Base-by-base conservation (phyloP, 1,140 invertebrate genomes). In the Nephotettix cincticeps region DNA sequence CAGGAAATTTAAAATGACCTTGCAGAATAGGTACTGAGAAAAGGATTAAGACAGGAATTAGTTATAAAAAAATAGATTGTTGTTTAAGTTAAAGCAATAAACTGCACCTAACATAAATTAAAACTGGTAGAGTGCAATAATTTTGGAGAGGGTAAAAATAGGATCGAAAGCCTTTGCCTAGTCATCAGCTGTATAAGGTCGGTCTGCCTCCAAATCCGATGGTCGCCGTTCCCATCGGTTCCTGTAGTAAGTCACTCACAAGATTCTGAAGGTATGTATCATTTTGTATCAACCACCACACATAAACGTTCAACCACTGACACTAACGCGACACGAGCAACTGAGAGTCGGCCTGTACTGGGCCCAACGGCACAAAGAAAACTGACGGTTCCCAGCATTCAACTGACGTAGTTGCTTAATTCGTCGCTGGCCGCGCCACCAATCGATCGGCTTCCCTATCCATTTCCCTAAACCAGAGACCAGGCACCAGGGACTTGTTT, bases 301-400 rank as follows among this genome's bases (percentile, higher is more conserved):
- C 64, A 67, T 23, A 25, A 65, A 65, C 63, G 63, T 65, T 65
- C 63, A 36, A 61, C 21, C 63, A 65, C 63, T 65, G 64, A 64
- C 40, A 40, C 64, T 43, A 40, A 67, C 64, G 23, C 32, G 64
- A 64, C 40, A 23, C 32, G 64, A 64, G 19, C 28, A 29, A 32
- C n/a, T 25, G 25, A 23, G 13, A n/a, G 40, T 14, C 64, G 36
- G 64, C 19, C 64, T n/a, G 23, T 19, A 58, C 54, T 58, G 54
- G 54, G 54, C 61, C 27, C 28, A 17, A 36, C 64, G 32, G 64
- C 64, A 67, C 64, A 67, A 67, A 67, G 64, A 45, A 67, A 67
- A 67, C 64, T 67, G 40, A 67, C 23, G 19, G 21, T 67, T 67
- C 64, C 64, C 64, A 67, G 64, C 40, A 67, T 67, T 21, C 64